These are phyloP conservation scores for Sphaeridia pumilis DNA, from an alignment of 2,888 invertebrate species.

Conservation along the genomic window DNA sequence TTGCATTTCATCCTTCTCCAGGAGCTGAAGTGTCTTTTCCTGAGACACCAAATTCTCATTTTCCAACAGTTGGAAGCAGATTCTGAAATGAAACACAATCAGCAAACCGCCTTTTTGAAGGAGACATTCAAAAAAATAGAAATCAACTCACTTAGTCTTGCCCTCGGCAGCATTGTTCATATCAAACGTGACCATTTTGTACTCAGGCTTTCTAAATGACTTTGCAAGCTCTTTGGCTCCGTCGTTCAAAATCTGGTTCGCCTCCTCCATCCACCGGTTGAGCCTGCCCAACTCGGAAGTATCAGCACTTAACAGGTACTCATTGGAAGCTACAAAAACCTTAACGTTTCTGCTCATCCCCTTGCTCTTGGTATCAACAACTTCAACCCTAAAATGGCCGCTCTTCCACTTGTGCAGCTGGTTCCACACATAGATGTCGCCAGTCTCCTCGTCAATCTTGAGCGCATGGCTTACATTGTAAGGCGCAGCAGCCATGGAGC, in stretches of 20 bases:
- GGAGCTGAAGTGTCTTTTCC: conserved; percentile 31
- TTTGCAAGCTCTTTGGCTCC: conserved; percentile 20
- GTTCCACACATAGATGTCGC: conserved; percentile 35
- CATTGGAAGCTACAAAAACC: conserved; percentile 33
- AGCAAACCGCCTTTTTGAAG: background rate
- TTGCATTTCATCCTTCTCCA: conserved; percentile 33
- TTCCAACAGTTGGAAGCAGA: conserved; percentile 34
- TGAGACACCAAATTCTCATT: conserved; percentile 35
- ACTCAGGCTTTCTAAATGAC: conserved; percentile 26
- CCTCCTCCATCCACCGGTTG: conserved; percentile 31
- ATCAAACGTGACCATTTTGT: conserved; percentile 31
- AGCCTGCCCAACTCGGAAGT: conserved; percentile 29
- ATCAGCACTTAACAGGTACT: conserved; percentile 27
- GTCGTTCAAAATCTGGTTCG: conserved; percentile 24
- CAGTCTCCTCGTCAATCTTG: conserved; percentile 29
- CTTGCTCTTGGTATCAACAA: conserved; percentile 16
- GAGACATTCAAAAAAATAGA: background rate
- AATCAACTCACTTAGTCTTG: conserved; percentile 29
- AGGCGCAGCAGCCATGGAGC: conserved; percentile 21
- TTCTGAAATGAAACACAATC: conserved; percentile 14
- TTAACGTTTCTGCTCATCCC: conserved; percentile 26
- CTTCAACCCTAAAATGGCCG: conserved; percentile 32
- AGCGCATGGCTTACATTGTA: conserved; percentile 28
- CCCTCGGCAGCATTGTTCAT: conserved; percentile 32
- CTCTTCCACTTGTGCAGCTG: conserved; percentile 31